Conservation (phyloP, 2,113 vertebrate species). For the Cricetomys ansorgei region DNA sequence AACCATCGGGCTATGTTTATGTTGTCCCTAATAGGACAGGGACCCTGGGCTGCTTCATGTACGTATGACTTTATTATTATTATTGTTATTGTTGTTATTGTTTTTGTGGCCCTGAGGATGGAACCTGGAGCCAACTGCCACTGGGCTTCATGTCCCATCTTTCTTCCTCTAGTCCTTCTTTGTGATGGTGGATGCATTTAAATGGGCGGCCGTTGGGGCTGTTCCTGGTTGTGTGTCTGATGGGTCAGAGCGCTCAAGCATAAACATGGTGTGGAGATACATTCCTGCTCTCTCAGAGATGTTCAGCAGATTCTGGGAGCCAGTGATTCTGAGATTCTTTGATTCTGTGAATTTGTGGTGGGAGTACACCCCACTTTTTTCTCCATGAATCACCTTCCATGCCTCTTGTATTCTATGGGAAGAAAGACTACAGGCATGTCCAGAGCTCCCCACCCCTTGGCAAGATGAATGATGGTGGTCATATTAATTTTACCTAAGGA, state of each 20-base stretch:
- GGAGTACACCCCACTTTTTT: not conserved
- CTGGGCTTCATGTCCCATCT: not conserved
- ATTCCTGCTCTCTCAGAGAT: conserved; percentile 27
- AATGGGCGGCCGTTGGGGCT: not conserved
- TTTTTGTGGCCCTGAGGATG: not conserved
- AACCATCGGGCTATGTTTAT: not conserved
- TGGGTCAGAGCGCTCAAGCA: not conserved
- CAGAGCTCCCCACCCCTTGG: not conserved
- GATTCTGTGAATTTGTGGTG: conserved; percentile 45
- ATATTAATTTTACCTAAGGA: not conserved
- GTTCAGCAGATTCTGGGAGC: conserved; percentile 45
- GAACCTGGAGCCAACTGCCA: not conserved
- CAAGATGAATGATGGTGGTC: not conserved
- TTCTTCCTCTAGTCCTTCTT: not conserved
- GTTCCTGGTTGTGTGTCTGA: not conserved
- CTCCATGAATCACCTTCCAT: conserved; percentile 30
- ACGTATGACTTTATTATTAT: too few species aligned
- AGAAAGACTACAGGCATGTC: not conserved
- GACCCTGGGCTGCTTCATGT: not conserved
- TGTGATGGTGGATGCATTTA: not conserved
- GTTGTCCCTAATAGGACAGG: not conserved
- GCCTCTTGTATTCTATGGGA: not conserved
- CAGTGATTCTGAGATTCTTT: conserved; percentile 62
- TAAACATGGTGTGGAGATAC: not conserved
- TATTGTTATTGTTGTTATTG: too few species aligned